Evolutionary conservation across 1,140 invertebrate genomes (phyloP).

Genomic region (Brachystomella parvula): DNA sequence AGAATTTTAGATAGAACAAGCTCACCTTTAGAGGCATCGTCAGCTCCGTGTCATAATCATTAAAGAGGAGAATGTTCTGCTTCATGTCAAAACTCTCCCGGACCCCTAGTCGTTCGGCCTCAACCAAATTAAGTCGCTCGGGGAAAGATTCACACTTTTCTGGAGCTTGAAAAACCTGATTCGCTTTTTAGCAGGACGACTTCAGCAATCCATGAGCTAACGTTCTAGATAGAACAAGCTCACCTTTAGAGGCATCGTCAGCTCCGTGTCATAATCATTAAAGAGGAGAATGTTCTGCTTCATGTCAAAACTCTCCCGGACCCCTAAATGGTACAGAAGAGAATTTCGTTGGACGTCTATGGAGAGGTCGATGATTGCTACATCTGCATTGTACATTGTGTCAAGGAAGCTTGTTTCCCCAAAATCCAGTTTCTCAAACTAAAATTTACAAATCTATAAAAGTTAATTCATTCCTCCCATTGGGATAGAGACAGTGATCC

Average conservation of each 20-base stretch:
- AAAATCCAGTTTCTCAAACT: conserved; percentile 81
- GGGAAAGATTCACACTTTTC: too few species aligned
- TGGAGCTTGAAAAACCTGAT: too few species aligned
- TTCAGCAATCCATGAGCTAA: too few species aligned
- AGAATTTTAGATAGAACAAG: too few species aligned
- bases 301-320: conserved; percentile 97
- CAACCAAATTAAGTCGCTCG: background rate
- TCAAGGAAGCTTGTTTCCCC: conserved; percentile 75
- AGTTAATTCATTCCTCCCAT: background rate
- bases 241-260: conserved; percentile 76
- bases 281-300: conserved; percentile 92
- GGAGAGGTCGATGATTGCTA: conserved; percentile 91
- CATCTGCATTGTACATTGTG: conserved; percentile 93
- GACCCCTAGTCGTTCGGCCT: conserved; percentile 80
- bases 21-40: conserved; percentile 73
- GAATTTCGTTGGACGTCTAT: conserved; percentile 75
- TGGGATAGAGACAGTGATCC: background rate
- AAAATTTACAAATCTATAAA: conserved; percentile 39
- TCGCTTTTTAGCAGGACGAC: too few species aligned
- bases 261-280: conserved; percentile 80
- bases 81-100: conserved; percentile 98
- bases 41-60: conserved; percentile 78
- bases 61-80: conserved; percentile 89
- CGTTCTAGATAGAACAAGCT: too few species aligned
- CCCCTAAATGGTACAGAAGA: conserved; percentile 93